phyloP scores from a whole-genome alignment of 1,140 invertebrate genomes.

The Listronotus bonariensis region DNA sequence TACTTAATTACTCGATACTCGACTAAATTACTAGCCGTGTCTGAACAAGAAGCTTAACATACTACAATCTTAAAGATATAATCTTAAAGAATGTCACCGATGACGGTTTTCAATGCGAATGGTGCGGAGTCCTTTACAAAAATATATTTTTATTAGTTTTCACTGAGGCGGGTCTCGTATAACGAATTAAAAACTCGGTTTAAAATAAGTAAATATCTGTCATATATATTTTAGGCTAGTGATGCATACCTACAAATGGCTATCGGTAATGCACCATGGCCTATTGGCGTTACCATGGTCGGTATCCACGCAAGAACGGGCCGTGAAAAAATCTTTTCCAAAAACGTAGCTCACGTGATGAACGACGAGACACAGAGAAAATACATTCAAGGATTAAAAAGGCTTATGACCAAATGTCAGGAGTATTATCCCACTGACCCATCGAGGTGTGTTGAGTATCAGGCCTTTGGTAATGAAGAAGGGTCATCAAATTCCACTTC shows the following conservation, averaged over 20 bases:
- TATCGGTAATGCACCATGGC: constrained; percentile 99
- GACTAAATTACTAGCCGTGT: too few species aligned
- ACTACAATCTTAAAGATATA: too few species aligned
- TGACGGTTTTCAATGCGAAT: too few species aligned
- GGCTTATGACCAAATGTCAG: constrained; percentile 98
- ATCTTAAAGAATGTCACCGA: too few species aligned
- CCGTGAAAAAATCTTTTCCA: constrained; percentile 98
- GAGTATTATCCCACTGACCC: constrained; percentile 97
- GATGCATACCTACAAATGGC: constrained; percentile 96
- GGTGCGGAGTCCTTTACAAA: too few species aligned
- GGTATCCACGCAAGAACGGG: constrained; percentile 99
- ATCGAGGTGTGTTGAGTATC: constrained; percentile 95
- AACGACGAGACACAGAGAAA: constrained; percentile 99
- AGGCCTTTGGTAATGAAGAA: constrained; percentile 30
- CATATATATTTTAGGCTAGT: constrained; percentile 71
- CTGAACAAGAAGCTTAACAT: too few species aligned
- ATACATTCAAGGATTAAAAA: constrained; percentile 92
- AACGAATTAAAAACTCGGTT: too few species aligned
- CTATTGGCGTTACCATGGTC: constrained; percentile 99
- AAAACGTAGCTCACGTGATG: constrained; percentile 99
- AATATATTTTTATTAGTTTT: too few species aligned
- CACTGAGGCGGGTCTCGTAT: too few species aligned
- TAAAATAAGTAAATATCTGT: constrained; percentile 14
- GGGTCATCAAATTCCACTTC: too few species aligned
- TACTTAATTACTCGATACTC: too few species aligned